Conservation (phyloP, 2,888 invertebrate genomes). For the Conus canariensis region DNA sequence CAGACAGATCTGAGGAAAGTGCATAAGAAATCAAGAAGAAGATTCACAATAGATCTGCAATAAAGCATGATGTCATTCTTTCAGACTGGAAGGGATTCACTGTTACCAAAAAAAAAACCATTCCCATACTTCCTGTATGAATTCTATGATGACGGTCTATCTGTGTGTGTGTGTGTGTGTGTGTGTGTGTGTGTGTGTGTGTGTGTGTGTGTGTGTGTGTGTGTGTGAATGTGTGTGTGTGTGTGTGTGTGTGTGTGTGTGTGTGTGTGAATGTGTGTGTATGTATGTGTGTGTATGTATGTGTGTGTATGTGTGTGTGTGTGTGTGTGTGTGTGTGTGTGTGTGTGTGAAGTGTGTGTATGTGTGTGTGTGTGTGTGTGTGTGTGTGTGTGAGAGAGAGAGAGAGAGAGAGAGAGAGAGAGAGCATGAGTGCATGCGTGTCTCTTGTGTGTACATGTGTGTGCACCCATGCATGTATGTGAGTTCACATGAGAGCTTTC, state of each 20-base stretch:
- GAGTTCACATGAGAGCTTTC: not conserved
- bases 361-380: conserved; percentile 17
- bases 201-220: no score
- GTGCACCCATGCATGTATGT: not conserved
- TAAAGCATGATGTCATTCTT: no score
- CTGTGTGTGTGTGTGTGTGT: no score
- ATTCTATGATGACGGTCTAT: no score
- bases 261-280: conserved; percentile 14
- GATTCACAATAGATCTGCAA: no score
- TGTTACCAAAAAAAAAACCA: no score
- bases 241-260: conserved; percentile 20
- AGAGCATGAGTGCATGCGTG: not conserved
- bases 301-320: conserved; percentile 10
- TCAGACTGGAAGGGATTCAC: no score
- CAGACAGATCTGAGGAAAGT: not conserved
- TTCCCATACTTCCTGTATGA: no score
- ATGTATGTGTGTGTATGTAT: not conserved
- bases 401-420: not conserved
- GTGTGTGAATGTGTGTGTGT: not conserved
- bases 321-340: not conserved
- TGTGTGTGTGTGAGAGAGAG: not conserved
- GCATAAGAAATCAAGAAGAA: not conserved
- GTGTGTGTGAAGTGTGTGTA: not conserved
- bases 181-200: no score
- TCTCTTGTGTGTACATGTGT: not conserved